phyloP scores from a whole-genome alignment of 2,797 vertebrate species.

The Acropternis orthonyx region DNA sequence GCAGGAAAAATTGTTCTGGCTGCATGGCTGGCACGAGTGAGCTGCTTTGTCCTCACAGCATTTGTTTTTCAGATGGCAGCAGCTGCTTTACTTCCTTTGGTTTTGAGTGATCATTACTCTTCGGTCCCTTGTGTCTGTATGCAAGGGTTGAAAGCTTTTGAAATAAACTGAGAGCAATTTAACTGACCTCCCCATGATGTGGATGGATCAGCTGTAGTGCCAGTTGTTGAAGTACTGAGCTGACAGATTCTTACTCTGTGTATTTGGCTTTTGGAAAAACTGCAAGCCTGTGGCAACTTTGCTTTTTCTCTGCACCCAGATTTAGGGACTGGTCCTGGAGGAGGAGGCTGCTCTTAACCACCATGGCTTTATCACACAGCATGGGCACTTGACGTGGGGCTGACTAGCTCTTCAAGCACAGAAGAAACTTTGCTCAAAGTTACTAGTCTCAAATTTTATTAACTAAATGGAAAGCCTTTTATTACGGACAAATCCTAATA shows the following conservation, averaged over 20 bases:
- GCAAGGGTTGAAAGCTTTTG: not conserved
- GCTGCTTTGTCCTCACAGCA: not conserved
- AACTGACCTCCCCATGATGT: not conserved
- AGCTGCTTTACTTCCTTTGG: not conserved
- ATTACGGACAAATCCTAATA: not conserved
- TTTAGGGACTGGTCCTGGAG: not conserved
- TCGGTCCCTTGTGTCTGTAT: not conserved
- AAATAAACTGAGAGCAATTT: not conserved
- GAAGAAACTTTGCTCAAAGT: not conserved
- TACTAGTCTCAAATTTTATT: not conserved
- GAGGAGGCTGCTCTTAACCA: not conserved
- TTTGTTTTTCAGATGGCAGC: conserved; percentile 6
- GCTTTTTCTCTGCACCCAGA: not conserved
- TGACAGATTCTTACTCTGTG: not conserved
- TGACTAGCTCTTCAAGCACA: not conserved
- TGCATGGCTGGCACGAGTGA: rapidly evolving
- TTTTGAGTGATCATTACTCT: not conserved
- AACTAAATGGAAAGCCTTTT: not conserved
- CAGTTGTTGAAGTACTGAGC: not conserved
- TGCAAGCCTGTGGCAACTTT: not conserved
- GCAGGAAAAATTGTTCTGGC: not conserved
- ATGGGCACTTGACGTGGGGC: rapidly evolving
- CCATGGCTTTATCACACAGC: rapidly evolving
- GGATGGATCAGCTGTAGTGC: not conserved
- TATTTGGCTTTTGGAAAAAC: not conserved